These are phyloP conservation scores for Accipiter cooperii DNA, from an alignment of 2,113 vertebrate genomes.

Conservation along the genomic window DNA sequence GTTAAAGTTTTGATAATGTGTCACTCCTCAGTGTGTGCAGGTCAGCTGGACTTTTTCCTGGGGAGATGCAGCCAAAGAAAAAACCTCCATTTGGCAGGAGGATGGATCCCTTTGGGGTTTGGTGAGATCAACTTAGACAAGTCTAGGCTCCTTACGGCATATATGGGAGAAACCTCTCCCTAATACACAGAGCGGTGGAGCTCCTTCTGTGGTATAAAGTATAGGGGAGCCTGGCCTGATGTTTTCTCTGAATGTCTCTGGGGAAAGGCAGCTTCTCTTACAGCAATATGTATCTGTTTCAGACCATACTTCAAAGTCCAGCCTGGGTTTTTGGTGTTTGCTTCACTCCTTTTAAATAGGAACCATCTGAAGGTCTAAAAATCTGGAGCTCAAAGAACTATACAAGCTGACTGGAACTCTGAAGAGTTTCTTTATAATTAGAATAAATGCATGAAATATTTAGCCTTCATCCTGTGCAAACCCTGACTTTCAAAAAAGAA, in stretches of 20 bases:
- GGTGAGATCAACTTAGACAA: neutral
- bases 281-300: neutral
- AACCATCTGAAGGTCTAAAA: neutral
- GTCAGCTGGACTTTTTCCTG: neutral
- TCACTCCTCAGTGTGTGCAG: neutral
- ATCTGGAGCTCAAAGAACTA: neutral
- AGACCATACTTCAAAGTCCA: neutral
- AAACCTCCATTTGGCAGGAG: neutral
- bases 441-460: neutral
- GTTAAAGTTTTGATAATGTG: neutral
- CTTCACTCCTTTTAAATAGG: neutral
- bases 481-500: neutral
- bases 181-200: neutral
- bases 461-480: neutral
- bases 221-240: neutral
- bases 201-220: neutral
- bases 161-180: neutral
- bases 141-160: neutral
- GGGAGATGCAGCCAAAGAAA: neutral
- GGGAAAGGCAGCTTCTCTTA: neutral
- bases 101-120: neutral
- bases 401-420: neutral
- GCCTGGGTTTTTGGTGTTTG: neutral
- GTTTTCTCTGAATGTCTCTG: neutral
- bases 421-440: neutral